Percentiles rank a stretch among this genome's conserved stretches.
phyloP scores from a whole-genome alignment of 1,140 invertebrate genomes.

The Cataglyphis hispanica region DNA sequence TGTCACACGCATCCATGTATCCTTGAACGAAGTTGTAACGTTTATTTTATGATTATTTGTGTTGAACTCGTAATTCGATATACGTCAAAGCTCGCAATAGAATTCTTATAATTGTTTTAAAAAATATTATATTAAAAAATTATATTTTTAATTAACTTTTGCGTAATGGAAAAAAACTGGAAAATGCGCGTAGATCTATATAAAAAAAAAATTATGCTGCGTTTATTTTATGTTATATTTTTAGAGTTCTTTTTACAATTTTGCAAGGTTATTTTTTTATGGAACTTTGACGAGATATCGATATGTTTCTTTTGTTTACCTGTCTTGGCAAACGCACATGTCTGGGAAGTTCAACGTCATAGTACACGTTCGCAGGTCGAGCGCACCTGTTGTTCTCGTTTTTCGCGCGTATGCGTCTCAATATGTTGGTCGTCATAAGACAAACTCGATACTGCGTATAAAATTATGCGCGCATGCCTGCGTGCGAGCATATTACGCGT shows the following conservation, averaged over 20 bases:
- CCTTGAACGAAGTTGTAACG: constrained; percentile 18
- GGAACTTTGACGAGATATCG: constrained; percentile 38
- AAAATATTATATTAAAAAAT: constrained; percentile 16
- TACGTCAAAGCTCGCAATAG: constrained; percentile 27
- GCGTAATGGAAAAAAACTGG: neutral
- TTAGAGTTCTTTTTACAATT: neutral
- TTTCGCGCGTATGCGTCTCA: constrained; percentile 1
- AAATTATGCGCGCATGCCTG: constrained; percentile 55
- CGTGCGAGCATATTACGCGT: constrained; percentile 37
- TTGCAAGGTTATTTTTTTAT: neutral
- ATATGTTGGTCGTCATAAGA: neutral
- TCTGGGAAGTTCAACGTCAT: constrained; percentile 28
- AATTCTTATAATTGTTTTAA: neutral
- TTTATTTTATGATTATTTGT: constrained; percentile 41
- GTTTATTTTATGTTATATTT: neutral
- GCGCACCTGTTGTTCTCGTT: constrained; percentile 69
- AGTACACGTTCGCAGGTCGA: constrained; percentile 7
- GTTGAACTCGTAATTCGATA: constrained; percentile 35
- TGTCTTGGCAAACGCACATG: constrained; percentile 65
- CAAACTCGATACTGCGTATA: constrained; percentile 22
- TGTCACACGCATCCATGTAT: constrained; percentile 45
- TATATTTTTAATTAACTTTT: neutral
- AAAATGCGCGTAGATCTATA: neutral
- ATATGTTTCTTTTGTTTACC: constrained; percentile 57
- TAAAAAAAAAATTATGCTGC: neutral